A percentile compares a stretch with the other conserved stretches of the same genome.
Conservation (phyloP, 2,888 invertebrate genomes). For the Invenusta paracnida region DNA sequence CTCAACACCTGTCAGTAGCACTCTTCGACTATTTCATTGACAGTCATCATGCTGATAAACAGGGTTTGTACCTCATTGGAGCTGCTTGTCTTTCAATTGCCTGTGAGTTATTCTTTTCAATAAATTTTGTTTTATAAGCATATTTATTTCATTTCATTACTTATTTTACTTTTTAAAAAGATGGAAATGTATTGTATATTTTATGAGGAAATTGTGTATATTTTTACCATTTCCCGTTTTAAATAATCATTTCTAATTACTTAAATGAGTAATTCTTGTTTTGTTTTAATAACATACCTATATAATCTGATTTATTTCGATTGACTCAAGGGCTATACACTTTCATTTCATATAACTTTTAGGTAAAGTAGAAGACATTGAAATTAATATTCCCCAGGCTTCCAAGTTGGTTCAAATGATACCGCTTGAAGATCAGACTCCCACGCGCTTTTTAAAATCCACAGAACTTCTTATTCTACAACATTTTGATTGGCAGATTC, state of each 20-base stretch:
- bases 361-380: constrained; percentile 40
- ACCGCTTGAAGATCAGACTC: constrained; percentile 4
- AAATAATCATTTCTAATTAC: no score
- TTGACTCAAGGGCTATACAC: no score
- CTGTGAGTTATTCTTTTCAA: constrained; percentile 25
- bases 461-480: constrained; percentile 34
- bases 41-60: constrained; percentile 34
- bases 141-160: background rate
- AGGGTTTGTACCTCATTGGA: constrained; percentile 36
- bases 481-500: constrained; percentile 40
- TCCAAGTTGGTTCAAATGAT: constrained; percentile 26
- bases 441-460: background rate
- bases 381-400: constrained; percentile 37
- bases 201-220: no score
- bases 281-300: no score
- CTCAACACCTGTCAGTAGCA: constrained; percentile 34
- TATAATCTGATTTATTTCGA: no score
- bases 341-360: background rate
- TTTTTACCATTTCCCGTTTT: no score
- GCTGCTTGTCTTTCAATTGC: constrained; percentile 39
- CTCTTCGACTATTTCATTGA: constrained; percentile 36
- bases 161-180: background rate
- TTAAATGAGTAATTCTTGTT: no score
- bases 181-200: background rate
- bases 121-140: background rate